phyloP scores from a whole-genome alignment of 1,140 invertebrate species.

The Yoshiicerus persimilis region DNA sequence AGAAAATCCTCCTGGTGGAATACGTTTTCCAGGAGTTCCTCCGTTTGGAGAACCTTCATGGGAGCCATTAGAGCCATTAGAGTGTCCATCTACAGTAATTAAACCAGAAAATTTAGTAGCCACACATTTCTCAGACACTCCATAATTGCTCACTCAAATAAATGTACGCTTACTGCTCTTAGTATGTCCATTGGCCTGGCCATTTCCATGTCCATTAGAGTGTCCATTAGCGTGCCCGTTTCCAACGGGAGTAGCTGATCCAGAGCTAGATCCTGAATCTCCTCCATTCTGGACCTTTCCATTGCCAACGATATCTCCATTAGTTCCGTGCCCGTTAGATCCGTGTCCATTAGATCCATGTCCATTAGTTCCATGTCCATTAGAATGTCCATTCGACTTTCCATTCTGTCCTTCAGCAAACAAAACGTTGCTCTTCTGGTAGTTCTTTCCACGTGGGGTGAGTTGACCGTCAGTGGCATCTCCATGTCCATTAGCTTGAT shows the following conservation, averaged over 20 bases:
- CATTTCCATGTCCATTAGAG: constrained; percentile 5
- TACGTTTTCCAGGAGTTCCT: constrained; percentile 53
- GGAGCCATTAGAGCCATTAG: constrained; percentile 43
- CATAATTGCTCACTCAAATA: not conserved
- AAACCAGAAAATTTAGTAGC: not conserved
- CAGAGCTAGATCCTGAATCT: constrained; percentile 31
- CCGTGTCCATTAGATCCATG: constrained; percentile 48
- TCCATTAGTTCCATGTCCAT: constrained; percentile 25
- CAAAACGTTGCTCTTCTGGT: constrained; percentile 53
- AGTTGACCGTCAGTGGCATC: constrained; percentile 44
- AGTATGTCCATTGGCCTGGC: not conserved
- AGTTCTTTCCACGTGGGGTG: constrained; percentile 52
- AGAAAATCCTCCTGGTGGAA: constrained; percentile 59
- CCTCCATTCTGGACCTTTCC: not conserved
- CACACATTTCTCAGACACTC: not conserved
- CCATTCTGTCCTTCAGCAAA: constrained; percentile 49
- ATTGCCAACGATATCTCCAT: constrained; percentile 38
- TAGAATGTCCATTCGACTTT: constrained; percentile 51
- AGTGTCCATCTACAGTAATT: not conserved
- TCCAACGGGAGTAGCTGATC: constrained; percentile 25
- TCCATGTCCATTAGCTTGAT: constrained; percentile 52
- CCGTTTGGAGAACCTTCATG: constrained; percentile 50
- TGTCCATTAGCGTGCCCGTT: constrained; percentile 23
- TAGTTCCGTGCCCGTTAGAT: constrained; percentile 58
- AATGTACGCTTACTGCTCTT: not conserved